Conservation (phyloP, 2,888 invertebrate species). For the Coelopa pilipes region DNA sequence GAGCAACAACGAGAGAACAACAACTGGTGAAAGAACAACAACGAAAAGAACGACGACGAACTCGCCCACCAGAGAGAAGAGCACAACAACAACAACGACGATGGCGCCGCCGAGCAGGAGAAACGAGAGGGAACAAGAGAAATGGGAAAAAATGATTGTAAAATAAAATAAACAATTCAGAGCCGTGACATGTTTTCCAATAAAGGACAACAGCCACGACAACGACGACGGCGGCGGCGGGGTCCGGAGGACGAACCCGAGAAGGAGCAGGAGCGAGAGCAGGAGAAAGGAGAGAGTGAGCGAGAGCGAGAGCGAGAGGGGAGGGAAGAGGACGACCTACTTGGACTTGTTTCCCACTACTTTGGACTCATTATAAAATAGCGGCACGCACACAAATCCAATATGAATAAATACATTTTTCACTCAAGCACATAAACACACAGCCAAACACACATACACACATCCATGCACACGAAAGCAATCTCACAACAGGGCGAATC, state of each 20-base stretch:
- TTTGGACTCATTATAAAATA: constrained; percentile 14
- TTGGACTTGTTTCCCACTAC: neutral
- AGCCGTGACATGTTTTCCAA: constrained; percentile 26
- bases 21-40: no score
- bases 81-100: no score
- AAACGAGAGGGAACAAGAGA: neutral
- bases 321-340: neutral
- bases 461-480: neutral
- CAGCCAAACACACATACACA: neutral
- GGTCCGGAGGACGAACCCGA: no score
- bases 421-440: constrained; percentile 9
- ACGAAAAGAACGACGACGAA: no score
- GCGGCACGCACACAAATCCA: constrained; percentile 21
- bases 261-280: no score
- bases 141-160: neutral
- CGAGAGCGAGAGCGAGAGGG: no score
- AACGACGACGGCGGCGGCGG: neutral
- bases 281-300: no score
- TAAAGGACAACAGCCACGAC: neutral
- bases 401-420: constrained; percentile 20
- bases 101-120: neutral
- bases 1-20: no score
- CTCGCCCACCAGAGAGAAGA: no score
- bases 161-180: constrained; percentile 25
- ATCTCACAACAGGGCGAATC: neutral